Evolutionary conservation across 2,113 vertebrate species (phyloP), one percentile per base, ranked within the genome.

Genomic region (Pogonocichla stellata): DNA sequence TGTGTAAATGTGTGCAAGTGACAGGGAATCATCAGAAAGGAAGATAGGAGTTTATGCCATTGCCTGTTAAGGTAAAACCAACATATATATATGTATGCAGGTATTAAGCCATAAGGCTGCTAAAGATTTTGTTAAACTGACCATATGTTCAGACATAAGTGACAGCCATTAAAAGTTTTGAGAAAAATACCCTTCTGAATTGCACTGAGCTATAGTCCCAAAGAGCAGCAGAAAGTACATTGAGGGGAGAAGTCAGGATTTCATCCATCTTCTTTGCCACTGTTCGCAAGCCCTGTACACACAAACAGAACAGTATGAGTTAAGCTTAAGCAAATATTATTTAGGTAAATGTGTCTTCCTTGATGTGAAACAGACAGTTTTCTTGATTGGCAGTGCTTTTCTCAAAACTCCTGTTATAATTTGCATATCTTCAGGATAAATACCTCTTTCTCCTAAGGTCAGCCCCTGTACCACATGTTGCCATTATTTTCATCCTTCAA

Each of bases 1-100:
- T 28, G 14, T 86, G 31, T 80, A 80, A 71, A 53, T 22, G 4
- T 64, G 16, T 73, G 34, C 2, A 1, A 67, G 25, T 34, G 25
- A 19, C 16, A 8, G 56, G 29, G 36, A 69, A 40, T 47, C 33
- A 24, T 28, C n/a, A 62, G 53, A 40, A 92, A 79, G 53, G 28
- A 43, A 67, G 7, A 8, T 5, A 10, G 0, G 0, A 4, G 11
- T 48, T 84, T 90, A 14, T 47, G 13, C 20, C 8, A 2, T 22
- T 67, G 47, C 28, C 38, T 67, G 8, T 74, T 60, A 54, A 79
- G 19, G 31, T 25, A 66, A 80, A 69, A 60, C 0, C 16, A n/a
- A 58, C 23, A 5, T 61, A 13, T 15, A 13, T 15, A 5, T 56
- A 18, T 5, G 1, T 42, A 17, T 50, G 28, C 50, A 51, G 14